Evolutionary conservation across 1,140 invertebrate genomes (phyloP), one percentile per base, ranked within the genome.

Genomic region (Zaprionus ghesquierei): DNA sequence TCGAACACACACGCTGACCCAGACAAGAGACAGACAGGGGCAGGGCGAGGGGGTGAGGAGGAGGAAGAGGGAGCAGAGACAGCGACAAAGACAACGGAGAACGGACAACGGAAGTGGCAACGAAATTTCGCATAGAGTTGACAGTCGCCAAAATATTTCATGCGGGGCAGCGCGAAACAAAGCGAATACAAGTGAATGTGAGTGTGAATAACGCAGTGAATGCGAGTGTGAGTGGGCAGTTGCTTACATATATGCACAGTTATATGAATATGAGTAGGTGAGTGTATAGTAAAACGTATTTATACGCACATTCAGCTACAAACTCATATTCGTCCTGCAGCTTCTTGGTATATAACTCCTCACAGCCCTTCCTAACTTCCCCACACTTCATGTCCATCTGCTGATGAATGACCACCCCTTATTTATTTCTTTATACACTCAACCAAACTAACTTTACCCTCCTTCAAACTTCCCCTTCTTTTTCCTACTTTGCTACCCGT

Each of bases 81-180:
- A 59, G 49, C 75, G 59, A 54, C 44, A 41, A 20, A 53, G 60
- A 51, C 41, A 56, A 50, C 65, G 79, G 29, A 70, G n/a, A n/a
- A n/a, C n/a, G n/a, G n/a, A n/a, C n/a, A n/a, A 50, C 65, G 79
- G 29, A 70, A 79, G 51, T 78, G 54, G 46, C 46, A 61, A 33
- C 75, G 51, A 63, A 81, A n/a, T 70, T 69, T 77, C 68, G 65
- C 61, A 69, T 69, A 69, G 58, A 73, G 76, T 79, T 87, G 84
- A 89, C 84, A 87, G 84, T 77, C 76, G 35, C 35, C 69, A 84
- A 29, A 61, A 87, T 87, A 89, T 89, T 79, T 87, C 77, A 87
- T 87, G 79, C 70, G 60, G 66, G 76, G 27, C 76, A 62, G 75
- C 61, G 18, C 63, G 78, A 84, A 85, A 85, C 80, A 84, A 84